Percentiles rank a stretch among this genome's conserved stretches.
These are phyloP conservation scores for Malurus elegans DNA, from an alignment of 2,113 vertebrate species.

Conservation along the genomic window DNA sequence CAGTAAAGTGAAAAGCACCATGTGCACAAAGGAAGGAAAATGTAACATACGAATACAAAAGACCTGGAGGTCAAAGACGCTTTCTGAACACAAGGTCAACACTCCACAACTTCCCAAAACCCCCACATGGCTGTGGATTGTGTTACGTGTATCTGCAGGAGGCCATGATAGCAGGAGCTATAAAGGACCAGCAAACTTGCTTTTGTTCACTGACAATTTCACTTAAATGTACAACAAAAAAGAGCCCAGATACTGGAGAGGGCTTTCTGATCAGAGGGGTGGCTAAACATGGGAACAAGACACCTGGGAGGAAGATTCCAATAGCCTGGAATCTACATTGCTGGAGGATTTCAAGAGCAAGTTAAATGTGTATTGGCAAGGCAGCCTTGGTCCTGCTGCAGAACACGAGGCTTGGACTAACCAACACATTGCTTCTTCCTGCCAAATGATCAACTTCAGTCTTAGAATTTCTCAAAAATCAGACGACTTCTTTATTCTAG, in stretches of 20 bases:
- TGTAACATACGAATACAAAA: fast-evolving
- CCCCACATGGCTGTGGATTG: not conserved
- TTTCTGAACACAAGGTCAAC: not conserved
- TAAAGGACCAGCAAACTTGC: not conserved
- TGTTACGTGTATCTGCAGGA: not conserved
- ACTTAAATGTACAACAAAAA: not conserved
- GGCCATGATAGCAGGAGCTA: not conserved
- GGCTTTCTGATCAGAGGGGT: not conserved
- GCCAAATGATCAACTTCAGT: not conserved
- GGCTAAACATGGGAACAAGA: not conserved
- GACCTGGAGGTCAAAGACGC: not conserved
- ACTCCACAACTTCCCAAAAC: not conserved
- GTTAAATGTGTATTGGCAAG: not conserved
- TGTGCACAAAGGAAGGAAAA: not conserved
- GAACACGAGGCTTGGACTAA: not conserved
- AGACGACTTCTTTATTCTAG: not conserved
- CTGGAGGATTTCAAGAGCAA: not conserved
- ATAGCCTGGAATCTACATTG: not conserved
- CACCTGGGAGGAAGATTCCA: not conserved
- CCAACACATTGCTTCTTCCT: not conserved
- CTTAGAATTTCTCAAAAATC: not conserved
- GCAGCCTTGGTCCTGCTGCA: not conserved
- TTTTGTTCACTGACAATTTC: not conserved
- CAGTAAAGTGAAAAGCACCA: not conserved
- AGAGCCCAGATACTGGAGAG: not conserved